These are phyloP conservation scores for Invenusta paracnida DNA, from an alignment of 2,888 invertebrate genomes.

Conservation along the genomic window DNA sequence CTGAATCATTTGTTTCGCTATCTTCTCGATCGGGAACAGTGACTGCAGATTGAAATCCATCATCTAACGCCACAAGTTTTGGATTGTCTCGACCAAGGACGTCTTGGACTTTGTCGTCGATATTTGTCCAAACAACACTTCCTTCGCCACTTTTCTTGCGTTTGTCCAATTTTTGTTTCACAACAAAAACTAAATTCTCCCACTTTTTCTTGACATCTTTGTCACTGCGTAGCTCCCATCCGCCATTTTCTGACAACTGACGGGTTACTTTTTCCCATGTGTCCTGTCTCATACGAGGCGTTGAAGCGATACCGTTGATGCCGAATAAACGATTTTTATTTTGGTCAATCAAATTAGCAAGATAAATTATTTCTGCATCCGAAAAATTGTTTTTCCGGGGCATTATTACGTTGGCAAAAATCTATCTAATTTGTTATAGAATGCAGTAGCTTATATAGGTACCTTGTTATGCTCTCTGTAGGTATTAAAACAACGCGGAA, in stretches of 20 bases:
- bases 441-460: no score
- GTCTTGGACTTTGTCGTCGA: neutral
- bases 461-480: no score
- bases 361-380: neutral
- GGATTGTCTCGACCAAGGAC: neutral
- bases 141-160: neutral
- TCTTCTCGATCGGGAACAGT: neutral
- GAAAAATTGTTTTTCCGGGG: neutral
- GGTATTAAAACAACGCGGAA: no score
- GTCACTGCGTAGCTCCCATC: neutral
- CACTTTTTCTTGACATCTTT: neutral
- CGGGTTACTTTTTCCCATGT: neutral
- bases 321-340: constrained; percentile 18
- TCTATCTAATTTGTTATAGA: neutral
- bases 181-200: neutral
- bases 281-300: neutral
- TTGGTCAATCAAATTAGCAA: constrained; percentile 3
- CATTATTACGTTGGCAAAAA: neutral
- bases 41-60: neutral
- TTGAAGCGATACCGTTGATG: neutral
- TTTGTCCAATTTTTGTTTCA: constrained; percentile 2
- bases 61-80: neutral
- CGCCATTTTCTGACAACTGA: neutral
- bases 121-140: neutral
- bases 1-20: neutral